Conservation (phyloP, 2,888 invertebrate genomes). For the Ochlodes sylvanus region DNA sequence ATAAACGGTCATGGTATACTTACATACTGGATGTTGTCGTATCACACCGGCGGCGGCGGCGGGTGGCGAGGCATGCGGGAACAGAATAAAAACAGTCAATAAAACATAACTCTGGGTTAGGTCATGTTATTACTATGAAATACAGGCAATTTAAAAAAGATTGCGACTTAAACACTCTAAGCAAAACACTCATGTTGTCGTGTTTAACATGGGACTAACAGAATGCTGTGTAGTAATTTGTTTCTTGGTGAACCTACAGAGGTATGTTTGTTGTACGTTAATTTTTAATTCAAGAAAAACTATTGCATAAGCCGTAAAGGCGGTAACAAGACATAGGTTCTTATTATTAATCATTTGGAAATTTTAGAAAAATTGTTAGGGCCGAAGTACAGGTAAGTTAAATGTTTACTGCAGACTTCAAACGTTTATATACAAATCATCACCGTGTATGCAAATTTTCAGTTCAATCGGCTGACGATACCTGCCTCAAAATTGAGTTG, state of each 20-base stretch:
- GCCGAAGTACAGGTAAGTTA: too few species aligned
- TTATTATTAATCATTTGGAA: too few species aligned
- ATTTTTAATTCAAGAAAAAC: too few species aligned
- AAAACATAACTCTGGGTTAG: constrained; percentile 10
- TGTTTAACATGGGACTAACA: background rate
- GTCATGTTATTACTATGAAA: constrained; percentile 1
- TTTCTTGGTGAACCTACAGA: background rate
- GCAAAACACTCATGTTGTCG: constrained; percentile 5
- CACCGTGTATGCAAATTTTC: too few species aligned
- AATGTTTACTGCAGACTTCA: too few species aligned
- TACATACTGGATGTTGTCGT: constrained; percentile 66
- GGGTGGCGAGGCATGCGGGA: constrained; percentile 56
- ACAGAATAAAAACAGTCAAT: constrained; percentile 51
- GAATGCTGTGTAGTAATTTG: background rate
- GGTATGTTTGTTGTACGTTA: too few species aligned
- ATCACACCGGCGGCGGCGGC: constrained; percentile 54
- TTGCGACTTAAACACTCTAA: background rate
- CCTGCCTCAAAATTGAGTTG: too few species aligned
- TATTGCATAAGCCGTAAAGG: too few species aligned
- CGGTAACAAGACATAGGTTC: too few species aligned
- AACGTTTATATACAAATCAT: too few species aligned
- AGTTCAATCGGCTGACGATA: too few species aligned
- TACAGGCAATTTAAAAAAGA: background rate
- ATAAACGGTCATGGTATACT: constrained; percentile 54
- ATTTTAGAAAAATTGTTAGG: too few species aligned